These are phyloP conservation scores for Limanda limanda DNA, from an alignment of 2,113 vertebrate genomes.

Conservation along the genomic window DNA sequence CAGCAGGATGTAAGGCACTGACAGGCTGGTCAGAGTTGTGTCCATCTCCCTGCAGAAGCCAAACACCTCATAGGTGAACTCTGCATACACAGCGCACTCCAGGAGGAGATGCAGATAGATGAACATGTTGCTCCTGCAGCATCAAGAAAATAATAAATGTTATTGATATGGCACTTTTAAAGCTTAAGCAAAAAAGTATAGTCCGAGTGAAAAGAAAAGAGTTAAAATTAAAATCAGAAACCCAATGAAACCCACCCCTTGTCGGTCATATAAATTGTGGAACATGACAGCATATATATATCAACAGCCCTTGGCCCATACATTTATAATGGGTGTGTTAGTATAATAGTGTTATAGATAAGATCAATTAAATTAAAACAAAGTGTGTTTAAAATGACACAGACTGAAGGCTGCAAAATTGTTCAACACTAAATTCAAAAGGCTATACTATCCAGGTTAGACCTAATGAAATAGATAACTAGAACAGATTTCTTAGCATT, in stretches of 20 bases:
- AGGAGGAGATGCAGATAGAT: conserved; percentile 87
- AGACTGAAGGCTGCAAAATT: background rate
- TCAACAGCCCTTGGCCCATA: too few relatives aligned
- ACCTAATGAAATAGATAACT: background rate
- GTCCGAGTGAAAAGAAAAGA: too few relatives aligned
- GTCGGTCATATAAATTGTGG: too few relatives aligned
- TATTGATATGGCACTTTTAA: too few relatives aligned
- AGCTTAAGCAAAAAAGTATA: too few relatives aligned
- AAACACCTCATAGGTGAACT: conserved; percentile 91
- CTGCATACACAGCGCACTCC: conserved; percentile 87
- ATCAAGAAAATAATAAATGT: background rate
- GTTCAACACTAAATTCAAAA: background rate
- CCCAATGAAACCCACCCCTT: too few relatives aligned
- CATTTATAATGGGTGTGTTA: too few relatives aligned
- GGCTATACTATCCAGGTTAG: background rate
- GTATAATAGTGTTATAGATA: too few relatives aligned
- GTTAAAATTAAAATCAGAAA: too few relatives aligned
- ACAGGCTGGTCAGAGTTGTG: conserved; percentile 78
- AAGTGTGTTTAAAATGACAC: too few relatives aligned
- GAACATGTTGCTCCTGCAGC: conserved; percentile 87
- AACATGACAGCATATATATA: too few relatives aligned
- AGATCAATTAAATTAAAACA: too few relatives aligned
- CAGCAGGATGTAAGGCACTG: conserved; percentile 90
- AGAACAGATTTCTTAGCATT: background rate
- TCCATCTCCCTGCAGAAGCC: conserved; percentile 90